phyloP scores from a whole-genome alignment of 2,113 vertebrate genomes.

The Neolamprologus fasciatus region DNA sequence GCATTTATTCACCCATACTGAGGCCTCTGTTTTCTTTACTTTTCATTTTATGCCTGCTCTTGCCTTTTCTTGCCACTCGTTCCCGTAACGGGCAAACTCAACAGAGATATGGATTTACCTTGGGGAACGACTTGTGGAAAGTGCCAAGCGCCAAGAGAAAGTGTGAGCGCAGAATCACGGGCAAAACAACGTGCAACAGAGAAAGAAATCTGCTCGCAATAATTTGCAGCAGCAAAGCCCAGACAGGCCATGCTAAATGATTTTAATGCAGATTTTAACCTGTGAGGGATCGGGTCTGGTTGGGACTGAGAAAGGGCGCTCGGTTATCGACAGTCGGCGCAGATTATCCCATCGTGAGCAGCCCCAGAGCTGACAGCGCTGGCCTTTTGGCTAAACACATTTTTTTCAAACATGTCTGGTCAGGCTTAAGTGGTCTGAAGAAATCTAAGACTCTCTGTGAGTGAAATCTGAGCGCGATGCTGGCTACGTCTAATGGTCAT shows the following conservation, averaged over 20 bases:
- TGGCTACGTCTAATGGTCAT: background rate
- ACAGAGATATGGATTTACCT: conserved; percentile 26
- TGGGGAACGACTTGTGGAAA: background rate
- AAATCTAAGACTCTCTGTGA: conserved; percentile 11
- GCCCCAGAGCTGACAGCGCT: conserved; percentile 42
- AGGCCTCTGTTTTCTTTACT: conserved; percentile 31
- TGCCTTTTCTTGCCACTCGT: conserved; percentile 8
- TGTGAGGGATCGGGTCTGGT: conserved; percentile 17
- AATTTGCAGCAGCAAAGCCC: conserved; percentile 9
- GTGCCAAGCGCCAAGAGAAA: background rate
- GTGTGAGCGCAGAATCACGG: background rate
- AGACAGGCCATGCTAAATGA: conserved; percentile 2
- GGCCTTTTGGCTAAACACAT: conserved; percentile 45
- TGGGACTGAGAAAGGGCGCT: conserved; percentile 37
- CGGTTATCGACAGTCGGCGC: conserved; percentile 40
- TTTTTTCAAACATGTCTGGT: conserved; percentile 38
- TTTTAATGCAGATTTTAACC: conserved; percentile 46
- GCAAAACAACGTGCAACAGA: conserved; percentile 17
- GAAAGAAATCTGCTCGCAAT: background rate
- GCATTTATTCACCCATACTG: conserved; percentile 58
- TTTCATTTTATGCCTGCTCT: conserved; percentile 37
- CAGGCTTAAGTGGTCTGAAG: conserved; percentile 16
- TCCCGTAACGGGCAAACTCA: conserved; percentile 13
- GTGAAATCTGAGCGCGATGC: conserved; percentile 11
- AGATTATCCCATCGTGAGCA: conserved; percentile 48